Evolutionary conservation across 2,888 invertebrate genomes (phyloP), one percentile per base, ranked within the genome.

Genomic region (Papilio elwesi): DNA sequence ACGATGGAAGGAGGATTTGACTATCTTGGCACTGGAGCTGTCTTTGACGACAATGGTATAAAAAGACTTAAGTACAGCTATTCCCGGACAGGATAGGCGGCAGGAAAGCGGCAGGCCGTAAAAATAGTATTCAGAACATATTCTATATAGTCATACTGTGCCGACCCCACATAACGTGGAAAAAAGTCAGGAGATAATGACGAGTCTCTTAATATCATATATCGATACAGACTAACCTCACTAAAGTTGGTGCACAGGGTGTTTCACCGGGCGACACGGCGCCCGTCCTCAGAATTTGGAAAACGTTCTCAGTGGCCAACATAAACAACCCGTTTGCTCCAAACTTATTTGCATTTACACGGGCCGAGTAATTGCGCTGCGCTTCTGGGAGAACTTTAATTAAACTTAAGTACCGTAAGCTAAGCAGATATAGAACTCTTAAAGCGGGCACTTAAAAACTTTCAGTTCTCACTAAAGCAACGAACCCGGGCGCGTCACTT

Each of bases 301-400:
- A 88, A 81, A 83, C 81, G 75, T 66, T 76, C 82, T 79, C 82
- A 84, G 83, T 80, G 85, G 85, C 84, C 86, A 81, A 84, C 83
- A 89, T 89, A 90, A 92, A 91, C 89, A 90, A 88, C 87, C 81
- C 77, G 85, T 84, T 84, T 86, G 88, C 85, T 88, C 86, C 84
- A 85, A 91, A 92, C 91, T 90, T 91, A 92, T 92, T 92, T 92
- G 91, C 93, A 93, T 92, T 91, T 91, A 92, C 92, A 91, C 89
- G 91, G 89, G 85, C 90, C 90, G 85, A 90, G 91, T 92, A 92
- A 92, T 91, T 92, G 91, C 91, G 88, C 83, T 88, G 90, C 86
- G 90, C 91, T 91, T 90, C 89, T 83, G 92, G 92, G 92, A 90
- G 87, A 90, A 88, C 85, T 92, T 92, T 92, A 92, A 93, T 92